Evolutionary conservation across 1,140 invertebrate species (phyloP), one percentile per base, ranked within the genome.

Genomic region (Bombus superbus): DNA sequence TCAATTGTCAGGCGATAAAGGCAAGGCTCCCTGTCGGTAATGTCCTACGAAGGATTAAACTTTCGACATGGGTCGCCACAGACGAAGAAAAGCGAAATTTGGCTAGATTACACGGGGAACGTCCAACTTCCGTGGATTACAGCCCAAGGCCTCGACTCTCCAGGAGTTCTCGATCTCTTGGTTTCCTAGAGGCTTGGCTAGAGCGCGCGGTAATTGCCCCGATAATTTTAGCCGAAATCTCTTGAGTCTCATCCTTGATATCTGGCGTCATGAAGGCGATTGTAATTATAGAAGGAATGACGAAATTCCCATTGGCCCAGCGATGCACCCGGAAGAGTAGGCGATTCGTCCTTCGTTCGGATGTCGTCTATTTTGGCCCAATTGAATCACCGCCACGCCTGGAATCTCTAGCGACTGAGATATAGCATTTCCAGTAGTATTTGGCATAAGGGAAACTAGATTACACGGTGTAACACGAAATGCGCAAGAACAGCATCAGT

Each of bases 211-310:
- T 81, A 68, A 81, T 85, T 77, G 81, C 22, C 47, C 35, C 32
- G 42, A 53, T 83, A 86, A 86, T 84, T 86, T 86, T 86, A 57
- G 81, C 53, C 66, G 22, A 68, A 78, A 59, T 35, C 42, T 35
- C 40, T 57, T 28, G n/a, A 40, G 85, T 75, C 28, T 57, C 72
- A 75, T 81, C 84, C 84, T 82, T 69, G 79, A 81, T 85, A 85
- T 15, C 38, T 18, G 35, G 40, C 85, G 73, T 59, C 42, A 47
- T 59, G 85, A 73, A 68, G 81, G 11, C 53, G 44, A 47, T 35
- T 69, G 53, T 74, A 84, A 86, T 86, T 84, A 83, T 84, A 83
- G 75, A 83, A 66, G n/a, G 59, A 53, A 78, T 78, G 75, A 86
- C 81, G 85, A 86, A 86, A 78, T 59, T 64, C 68, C 73, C 40